A percentile compares a stretch with the other conserved stretches of the same genome.
Evolutionary conservation across 2,888 invertebrate species (phyloP).

Genomic region (Philaethria dido): DNA sequence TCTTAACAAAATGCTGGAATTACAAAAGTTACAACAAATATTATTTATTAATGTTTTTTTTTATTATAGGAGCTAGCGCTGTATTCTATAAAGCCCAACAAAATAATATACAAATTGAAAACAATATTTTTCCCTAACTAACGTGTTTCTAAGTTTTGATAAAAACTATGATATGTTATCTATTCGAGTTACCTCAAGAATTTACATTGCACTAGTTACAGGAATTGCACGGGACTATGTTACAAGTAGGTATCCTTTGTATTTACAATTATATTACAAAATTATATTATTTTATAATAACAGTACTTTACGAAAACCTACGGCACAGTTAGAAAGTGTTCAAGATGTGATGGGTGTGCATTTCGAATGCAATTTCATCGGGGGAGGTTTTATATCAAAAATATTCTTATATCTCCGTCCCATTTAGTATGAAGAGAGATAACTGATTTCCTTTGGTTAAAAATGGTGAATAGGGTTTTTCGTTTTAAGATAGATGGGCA

Average conservation of each 20-base stretch:
- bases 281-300: slow-evolving; percentile 2
- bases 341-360: no score
- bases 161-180: slow-evolving; percentile 72
- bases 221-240: slow-evolving; percentile 28
- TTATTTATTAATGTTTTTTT: no score
- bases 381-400: no score
- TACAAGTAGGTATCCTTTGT: slow-evolving; percentile 22
- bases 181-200: slow-evolving; percentile 56
- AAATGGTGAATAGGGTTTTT: background rate
- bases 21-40: no score
- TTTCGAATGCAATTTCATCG: no score
- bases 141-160: slow-evolving; percentile 37
- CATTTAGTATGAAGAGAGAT: no score
- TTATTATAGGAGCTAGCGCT: background rate
- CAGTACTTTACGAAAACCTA: background rate
- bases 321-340: no score
- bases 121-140: slow-evolving; percentile 36
- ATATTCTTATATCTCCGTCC: no score
- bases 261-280: slow-evolving; percentile 17
- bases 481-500: background rate
- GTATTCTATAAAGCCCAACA: background rate
- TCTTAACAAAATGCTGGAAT: no score
- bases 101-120: slow-evolving; percentile 31
- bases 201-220: slow-evolving; percentile 50
- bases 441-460: background rate